Base-by-base conservation (phyloP, 2,888 invertebrate genomes). In the Eupithecia tripunctaria region DNA sequence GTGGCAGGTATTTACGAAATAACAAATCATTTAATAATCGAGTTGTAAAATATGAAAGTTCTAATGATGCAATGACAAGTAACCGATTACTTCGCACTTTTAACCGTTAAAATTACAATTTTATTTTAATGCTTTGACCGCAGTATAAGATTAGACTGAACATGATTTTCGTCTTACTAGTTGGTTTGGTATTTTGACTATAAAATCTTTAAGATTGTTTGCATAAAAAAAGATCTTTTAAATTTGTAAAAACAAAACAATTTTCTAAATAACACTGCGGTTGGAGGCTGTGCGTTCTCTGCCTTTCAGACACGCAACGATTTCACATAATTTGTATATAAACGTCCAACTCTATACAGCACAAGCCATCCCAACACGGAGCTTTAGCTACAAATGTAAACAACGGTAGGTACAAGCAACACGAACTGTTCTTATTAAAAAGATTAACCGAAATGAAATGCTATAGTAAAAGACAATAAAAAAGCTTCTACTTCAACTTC, bases 1-100 rank as follows among this genome's bases (percentile, higher is more conserved):
- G 14, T 38, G 36, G 14, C 10, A 38, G n/a, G 36, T 36, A n/a
- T 64, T 64, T 38, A 38, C 38, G 21, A 38, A 38, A 64, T 64
- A 21, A 10, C 25, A 38, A 38, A 62, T 67, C 25, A 64, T 56
- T 38, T 41, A 32, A 59, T 43, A 41, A 29, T 43, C 47, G 64
- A 21, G 36, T 67, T 62, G 70, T 59, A 76, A 79, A 76, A 76
- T 76, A 72, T 72, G 79, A 81, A 79, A 81, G 79, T 79, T 68
- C 60, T 74, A 76, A 78, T 85, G 81, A 84, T 80, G 82, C 81
- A 83, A 85, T 84, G 81, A 80, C 82, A 81, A 82, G 80, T 81
- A 81, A 81, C 71, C 79, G 80, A 81, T 81, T 81, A 82, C 74
- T 72, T 68, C 73, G 76, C 70, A 76, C 73, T 79, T 77, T 76